Conservation (phyloP, 1,140 invertebrate species). For the Drosophila insularis region DNA sequence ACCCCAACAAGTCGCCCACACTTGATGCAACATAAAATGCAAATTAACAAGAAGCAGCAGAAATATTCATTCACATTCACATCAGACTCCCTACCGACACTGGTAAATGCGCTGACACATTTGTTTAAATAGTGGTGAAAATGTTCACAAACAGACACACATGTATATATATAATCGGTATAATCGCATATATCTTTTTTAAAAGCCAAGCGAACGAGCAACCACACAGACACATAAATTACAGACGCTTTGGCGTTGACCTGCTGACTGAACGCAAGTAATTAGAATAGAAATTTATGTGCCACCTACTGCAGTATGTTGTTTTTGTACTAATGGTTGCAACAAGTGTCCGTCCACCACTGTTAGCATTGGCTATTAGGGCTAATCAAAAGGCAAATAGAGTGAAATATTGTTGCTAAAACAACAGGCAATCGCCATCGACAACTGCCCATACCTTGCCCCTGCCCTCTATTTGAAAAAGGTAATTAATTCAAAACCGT, state of each 20-base stretch:
- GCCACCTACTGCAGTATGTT: slow-evolving; percentile 30
- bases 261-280: slow-evolving; percentile 70
- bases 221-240: slow-evolving; percentile 57
- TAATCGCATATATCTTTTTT: slow-evolving; percentile 62
- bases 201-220: slow-evolving; percentile 40
- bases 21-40: slow-evolving; percentile 22
- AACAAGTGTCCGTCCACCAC: slow-evolving; percentile 24
- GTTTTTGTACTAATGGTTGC: slow-evolving; percentile 14
- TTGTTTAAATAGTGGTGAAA: slow-evolving; percentile 45
- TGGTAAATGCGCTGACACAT: slow-evolving; percentile 46
- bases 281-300: slow-evolving; percentile 78
- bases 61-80: slow-evolving; percentile 10
- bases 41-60: slow-evolving; percentile 27
- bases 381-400: slow-evolving; percentile 79
- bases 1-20: not conserved
- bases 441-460: not conserved
- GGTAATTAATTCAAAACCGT: slow-evolving; percentile 73
- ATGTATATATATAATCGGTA: slow-evolving; percentile 16
- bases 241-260: slow-evolving; percentile 50
- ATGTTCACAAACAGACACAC: slow-evolving; percentile 18
- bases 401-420: slow-evolving; percentile 55
- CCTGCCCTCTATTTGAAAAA: slow-evolving; percentile 40
- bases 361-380: slow-evolving; percentile 66
- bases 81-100: not conserved
- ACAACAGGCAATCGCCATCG: slow-evolving; percentile 22